Percentiles rank a stretch among this genome's conserved stretches.
Conservation (phyloP, 2,888 invertebrate species). For the Chalcosyrphus nemorum region DNA sequence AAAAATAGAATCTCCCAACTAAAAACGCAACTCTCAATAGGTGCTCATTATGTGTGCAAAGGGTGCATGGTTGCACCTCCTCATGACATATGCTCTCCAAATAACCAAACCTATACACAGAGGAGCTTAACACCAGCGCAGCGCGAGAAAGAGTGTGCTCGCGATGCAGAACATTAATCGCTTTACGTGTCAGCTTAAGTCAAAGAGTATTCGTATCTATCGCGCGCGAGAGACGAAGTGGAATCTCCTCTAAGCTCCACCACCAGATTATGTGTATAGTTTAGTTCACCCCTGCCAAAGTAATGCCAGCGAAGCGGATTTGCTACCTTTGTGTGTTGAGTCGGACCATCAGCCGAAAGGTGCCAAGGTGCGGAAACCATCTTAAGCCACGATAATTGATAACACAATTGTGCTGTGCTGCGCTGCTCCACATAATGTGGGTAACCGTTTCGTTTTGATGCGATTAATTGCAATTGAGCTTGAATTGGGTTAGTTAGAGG, state of each 20-base stretch:
- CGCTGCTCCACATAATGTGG: conserved; percentile 49
- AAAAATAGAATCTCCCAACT: not conserved
- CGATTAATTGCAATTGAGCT: conserved; percentile 71
- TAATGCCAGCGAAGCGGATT: conserved; percentile 57
- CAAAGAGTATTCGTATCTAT: conserved; percentile 60
- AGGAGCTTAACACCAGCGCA: conserved; percentile 38
- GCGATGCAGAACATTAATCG: conserved; percentile 62
- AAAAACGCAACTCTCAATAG: conserved; percentile 32
- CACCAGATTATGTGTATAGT: too few relatives aligned
- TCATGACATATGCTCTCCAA: conserved; percentile 46
- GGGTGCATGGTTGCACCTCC: conserved; percentile 7
- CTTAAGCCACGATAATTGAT: conserved; percentile 71
- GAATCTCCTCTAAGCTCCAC: conserved; percentile 52
- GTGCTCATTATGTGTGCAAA: conserved; percentile 45
- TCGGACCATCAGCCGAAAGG: conserved; percentile 38
- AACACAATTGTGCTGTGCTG: conserved; percentile 60
- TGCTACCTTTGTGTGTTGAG: conserved; percentile 63
- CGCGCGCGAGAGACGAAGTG: conserved; percentile 14
- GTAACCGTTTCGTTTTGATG: conserved; percentile 66
- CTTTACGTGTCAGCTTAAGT: conserved; percentile 73
- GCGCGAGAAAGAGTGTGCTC: conserved; percentile 48
- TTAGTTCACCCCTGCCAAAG: too few relatives aligned
- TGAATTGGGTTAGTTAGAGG: conserved; percentile 68
- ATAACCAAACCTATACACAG: not conserved
- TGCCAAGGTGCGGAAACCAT: conserved; percentile 71